phyloP scores from a whole-genome alignment of 2,888 invertebrate genomes.

The Amphipyra berbera region DNA sequence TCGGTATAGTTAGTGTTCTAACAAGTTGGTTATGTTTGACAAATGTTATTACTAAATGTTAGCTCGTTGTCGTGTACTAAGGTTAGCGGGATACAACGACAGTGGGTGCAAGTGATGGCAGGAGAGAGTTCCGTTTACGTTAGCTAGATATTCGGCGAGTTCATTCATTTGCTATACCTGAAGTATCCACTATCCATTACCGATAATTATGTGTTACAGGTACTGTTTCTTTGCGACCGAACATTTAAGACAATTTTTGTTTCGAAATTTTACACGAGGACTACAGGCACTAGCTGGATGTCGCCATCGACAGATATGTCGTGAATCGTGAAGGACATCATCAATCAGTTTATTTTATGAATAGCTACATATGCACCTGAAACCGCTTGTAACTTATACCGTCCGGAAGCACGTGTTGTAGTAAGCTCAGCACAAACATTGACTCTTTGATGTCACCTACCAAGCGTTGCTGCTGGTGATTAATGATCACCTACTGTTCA shows the following conservation, averaged over 20 bases:
- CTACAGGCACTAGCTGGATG: no score
- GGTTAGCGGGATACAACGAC: neutral
- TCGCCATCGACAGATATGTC: no score
- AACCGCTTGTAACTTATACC: neutral
- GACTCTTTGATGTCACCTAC: slow-evolving; percentile 32
- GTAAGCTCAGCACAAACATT: slow-evolving; percentile 31
- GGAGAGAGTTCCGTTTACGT: neutral
- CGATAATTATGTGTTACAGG: no score
- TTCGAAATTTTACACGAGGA: no score
- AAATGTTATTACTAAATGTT: slow-evolving; percentile 1
- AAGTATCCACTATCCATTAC: no score
- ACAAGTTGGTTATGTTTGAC: neutral
- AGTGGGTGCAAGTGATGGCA: neutral
- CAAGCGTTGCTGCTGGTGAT: slow-evolving; percentile 19
- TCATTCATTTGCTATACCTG: neutral
- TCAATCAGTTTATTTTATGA: no score
- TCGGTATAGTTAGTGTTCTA: neutral
- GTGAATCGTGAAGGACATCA: no score
- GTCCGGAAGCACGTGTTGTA: slow-evolving; percentile 4
- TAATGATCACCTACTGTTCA: slow-evolving; percentile 31
- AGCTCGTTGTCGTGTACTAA: slow-evolving; percentile 13
- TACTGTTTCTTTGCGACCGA: no score
- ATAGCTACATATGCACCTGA: neutral
- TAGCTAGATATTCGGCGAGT: neutral
- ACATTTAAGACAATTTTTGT: no score